These are phyloP conservation scores for Barbus barbus DNA, from an alignment of 2,113 vertebrate genomes.

Conservation along the genomic window DNA sequence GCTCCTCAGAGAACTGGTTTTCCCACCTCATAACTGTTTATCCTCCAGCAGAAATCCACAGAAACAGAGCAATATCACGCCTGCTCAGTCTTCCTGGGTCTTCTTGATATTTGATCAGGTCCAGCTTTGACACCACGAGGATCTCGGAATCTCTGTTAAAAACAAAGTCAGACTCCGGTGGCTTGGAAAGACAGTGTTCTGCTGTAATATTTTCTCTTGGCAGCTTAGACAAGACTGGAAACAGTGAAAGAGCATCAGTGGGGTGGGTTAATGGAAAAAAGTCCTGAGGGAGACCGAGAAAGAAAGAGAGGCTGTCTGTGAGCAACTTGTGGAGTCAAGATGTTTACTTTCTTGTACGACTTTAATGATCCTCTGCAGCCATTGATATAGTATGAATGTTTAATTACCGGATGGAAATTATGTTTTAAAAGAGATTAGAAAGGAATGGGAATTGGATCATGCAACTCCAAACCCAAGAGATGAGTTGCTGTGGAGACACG, in stretches of 20 bases:
- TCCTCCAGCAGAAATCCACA: constrained; percentile 43
- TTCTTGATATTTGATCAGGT: constrained; percentile 40
- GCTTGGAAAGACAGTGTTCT: constrained; percentile 41
- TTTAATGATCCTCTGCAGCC: too few relatives aligned
- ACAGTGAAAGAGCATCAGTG: constrained; percentile 37
- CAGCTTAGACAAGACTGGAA: constrained; percentile 50
- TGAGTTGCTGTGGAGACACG: constrained; percentile 70
- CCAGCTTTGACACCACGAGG: constrained; percentile 37
- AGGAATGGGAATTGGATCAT: constrained; percentile 33
- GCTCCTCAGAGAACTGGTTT: constrained; percentile 43
- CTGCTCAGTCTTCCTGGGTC: constrained; percentile 26
- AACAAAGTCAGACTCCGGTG: constrained; percentile 39
- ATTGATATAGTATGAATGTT: constrained; percentile 8
- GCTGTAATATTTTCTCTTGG: constrained; percentile 45
- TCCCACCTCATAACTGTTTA: constrained; percentile 11
- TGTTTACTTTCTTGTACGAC: constrained; percentile 31
- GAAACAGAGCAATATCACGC: constrained; percentile 39
- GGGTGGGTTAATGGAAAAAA: constrained; percentile 58
- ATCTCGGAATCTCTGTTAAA: constrained; percentile 60
- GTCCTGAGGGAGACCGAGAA: constrained; percentile 9
- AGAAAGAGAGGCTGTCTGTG: neutral
- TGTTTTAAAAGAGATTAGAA: constrained; percentile 25
- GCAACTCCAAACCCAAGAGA: constrained; percentile 39
- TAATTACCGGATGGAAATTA: neutral
- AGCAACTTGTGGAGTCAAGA: neutral